Conservation (phyloP, 35 echinoderm and acorn worm genomes). For the Lytechinus variegatus region DNA sequence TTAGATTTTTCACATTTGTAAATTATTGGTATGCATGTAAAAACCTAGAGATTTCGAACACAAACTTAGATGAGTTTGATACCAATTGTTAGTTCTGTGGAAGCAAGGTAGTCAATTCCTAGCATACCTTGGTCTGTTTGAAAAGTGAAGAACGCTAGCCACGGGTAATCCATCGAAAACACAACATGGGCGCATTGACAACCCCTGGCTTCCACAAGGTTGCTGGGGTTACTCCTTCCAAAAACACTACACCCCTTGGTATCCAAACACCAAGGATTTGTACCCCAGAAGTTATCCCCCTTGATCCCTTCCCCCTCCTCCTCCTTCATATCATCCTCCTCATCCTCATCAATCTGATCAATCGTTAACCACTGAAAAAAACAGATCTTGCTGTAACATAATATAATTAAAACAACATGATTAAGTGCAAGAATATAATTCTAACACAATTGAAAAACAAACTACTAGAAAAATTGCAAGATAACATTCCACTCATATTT, state of each 20-base stretch:
- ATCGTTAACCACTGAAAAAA: background rate
- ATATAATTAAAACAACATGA: no score
- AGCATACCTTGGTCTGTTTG: background rate
- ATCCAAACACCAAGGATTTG: slow-evolving; percentile 20
- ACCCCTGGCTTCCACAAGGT: slow-evolving; percentile 30
- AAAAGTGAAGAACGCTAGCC: background rate
- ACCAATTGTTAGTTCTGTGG: background rate
- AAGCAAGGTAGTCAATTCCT: background rate
- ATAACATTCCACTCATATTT: no score
- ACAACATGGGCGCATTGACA: slow-evolving; percentile 12
- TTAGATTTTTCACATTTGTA: background rate
- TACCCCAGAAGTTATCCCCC: background rate
- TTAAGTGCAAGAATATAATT: no score
- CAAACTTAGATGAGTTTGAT: background rate
- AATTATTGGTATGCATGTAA: background rate
- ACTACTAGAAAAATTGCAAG: no score
- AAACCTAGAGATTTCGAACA: background rate
- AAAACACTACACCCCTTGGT: background rate
- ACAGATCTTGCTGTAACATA: background rate
- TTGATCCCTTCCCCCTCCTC: slow-evolving; percentile 25
- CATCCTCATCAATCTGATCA: background rate
- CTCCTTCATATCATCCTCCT: background rate
- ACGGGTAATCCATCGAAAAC: background rate
- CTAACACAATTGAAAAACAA: no score
- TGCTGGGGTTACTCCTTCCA: slow-evolving; percentile 37